Evolutionary conservation across 2,888 invertebrate species (phyloP), one percentile per base, ranked within the genome.

Genomic region (Cyrtodaria siliqua): DNA sequence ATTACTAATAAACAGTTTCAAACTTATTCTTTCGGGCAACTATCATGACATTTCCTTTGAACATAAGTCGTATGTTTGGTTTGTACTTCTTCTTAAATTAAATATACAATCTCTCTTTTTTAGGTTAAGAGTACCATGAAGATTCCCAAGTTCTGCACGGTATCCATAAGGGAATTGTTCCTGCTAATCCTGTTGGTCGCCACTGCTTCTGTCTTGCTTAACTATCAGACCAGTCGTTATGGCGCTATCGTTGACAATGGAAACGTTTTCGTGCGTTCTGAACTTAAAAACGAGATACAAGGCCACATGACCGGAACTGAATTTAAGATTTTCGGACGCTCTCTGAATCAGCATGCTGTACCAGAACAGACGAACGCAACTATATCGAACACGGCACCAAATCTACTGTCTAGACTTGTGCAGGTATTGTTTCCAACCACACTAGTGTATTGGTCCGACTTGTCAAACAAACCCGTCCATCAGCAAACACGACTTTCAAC

Each of bases 181-280:
- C 20, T 68, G 6, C 49, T 74, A 20, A 67, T 74, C 20, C 3
- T 68, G n/a, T 52, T 50, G 23, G 57, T 68, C 4, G 73, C 74
- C 26, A 57, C 68, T 14, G 26, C 68, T 6, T 74, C 74, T 1
- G 33, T 68, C 12, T 23, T 68, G 23, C 57, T 68, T 14, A 74
- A 74, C 40, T 52, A 57, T 27, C 68, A 74, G 52, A 56, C 62
- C 49, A 68, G 64, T 52, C 57, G 59, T 50, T 59, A 74, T 53
- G 74, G 56, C 23, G 14, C 57, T 6, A n/a, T 50, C 24, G 57
- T 38, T 12, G 49, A 52, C n/a, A 33, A 26, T 0, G 59, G 50
- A 26, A 63, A 53, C n/a, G 44, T 59, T 2, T 29, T 63, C 2
- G 20, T 57, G 18, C n/a, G 40, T 0, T 50, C 49, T 14, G 47